Conservation (phyloP, 1,140 invertebrate species). For the Macrotrachela quadricornifera region DNA sequence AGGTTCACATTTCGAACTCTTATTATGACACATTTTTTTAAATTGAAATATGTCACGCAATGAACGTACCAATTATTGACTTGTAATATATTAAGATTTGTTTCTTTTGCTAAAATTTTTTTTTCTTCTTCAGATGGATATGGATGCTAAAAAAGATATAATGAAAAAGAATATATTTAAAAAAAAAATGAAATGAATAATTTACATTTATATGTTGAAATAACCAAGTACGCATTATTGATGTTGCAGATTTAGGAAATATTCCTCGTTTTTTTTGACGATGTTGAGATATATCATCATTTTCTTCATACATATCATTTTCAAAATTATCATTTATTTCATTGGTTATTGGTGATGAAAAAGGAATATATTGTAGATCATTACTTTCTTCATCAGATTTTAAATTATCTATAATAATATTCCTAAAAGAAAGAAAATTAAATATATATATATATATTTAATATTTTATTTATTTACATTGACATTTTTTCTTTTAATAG, state of each 20-base stretch:
- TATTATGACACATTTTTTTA: neutral
- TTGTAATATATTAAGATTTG: constrained; percentile 10
- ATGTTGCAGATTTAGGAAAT: constrained; percentile 58
- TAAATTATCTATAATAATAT: too few relatives aligned
- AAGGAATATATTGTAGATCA: too few relatives aligned
- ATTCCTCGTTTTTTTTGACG: constrained; percentile 33
- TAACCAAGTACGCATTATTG: constrained; percentile 62
- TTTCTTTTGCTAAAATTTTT: constrained; percentile 5
- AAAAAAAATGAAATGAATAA: constrained; percentile 14
- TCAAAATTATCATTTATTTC: constrained; percentile 24
- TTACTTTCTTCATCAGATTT: too few relatives aligned
- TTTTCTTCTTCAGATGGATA: constrained; percentile 11
- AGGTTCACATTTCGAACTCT: too few relatives aligned
- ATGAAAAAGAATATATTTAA: neutral
- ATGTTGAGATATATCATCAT: neutral
- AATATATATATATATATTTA: too few relatives aligned
- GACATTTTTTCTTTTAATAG: constrained; percentile 99
- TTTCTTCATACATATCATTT: neutral
- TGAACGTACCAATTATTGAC: neutral
- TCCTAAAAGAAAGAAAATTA: too few relatives aligned
- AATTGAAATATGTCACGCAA: too few relatives aligned
- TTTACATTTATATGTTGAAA: constrained; percentile 64
- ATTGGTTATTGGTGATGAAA: constrained; percentile 7
- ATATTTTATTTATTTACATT: constrained; percentile 51
- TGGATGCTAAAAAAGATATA: constrained; percentile 7